A percentile compares a stretch with the other conserved stretches of the same genome.
Evolutionary conservation across 2,888 invertebrate genomes (phyloP).

Genomic region (Gortyna flavago): DNA sequence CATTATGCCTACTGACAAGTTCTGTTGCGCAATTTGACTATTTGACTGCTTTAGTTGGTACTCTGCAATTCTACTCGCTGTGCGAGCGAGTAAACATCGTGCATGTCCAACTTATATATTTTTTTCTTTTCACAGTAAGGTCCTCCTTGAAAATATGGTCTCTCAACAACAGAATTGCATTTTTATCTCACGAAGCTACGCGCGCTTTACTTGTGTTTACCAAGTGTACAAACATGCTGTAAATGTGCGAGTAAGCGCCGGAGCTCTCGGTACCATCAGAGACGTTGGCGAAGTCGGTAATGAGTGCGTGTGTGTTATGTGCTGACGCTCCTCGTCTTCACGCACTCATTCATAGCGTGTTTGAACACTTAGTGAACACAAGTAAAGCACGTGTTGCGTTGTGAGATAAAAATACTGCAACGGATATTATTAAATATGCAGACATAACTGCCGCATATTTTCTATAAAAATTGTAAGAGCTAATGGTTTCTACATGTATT

Average conservation of each 20-base stretch:
- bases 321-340: not conserved
- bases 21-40: not conserved
- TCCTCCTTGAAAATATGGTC: not conserved
- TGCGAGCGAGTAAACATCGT: too few species aligned
- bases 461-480: slow-evolving; percentile 33
- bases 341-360: not conserved
- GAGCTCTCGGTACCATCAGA: not conserved
- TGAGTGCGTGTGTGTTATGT: not conserved
- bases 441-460: slow-evolving; percentile 14
- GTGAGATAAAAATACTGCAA: not conserved
- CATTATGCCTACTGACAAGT: not conserved
- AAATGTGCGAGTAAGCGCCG: not conserved
- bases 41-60: too few species aligned
- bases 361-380: not conserved
- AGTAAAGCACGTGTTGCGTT: not conserved
- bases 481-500: slow-evolving; percentile 17
- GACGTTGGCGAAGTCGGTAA: not conserved
- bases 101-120: not conserved
- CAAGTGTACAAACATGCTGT: not conserved
- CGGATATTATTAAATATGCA: slow-evolving; percentile 11
- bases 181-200: not conserved
- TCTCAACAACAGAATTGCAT: not conserved
- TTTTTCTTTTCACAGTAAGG: not conserved
- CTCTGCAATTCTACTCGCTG: not conserved
- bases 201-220: not conserved